Base-by-base conservation (phyloP, 2,888 invertebrate genomes). In the Tricholauxania praeusta region DNA sequence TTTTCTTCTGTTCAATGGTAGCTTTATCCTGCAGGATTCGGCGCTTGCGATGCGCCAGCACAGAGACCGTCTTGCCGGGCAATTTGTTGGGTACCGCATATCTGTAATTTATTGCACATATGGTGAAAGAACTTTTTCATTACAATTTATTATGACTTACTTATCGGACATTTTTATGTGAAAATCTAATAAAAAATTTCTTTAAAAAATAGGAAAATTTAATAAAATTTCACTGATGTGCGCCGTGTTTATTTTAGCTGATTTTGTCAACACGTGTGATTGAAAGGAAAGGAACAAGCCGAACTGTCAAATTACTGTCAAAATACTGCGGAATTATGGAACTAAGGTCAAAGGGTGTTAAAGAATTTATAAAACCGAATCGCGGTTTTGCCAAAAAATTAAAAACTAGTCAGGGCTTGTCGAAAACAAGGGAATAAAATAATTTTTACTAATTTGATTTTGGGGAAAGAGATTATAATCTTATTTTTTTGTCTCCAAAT, bases 41-140 rank as follows among this genome's bases (percentile, higher is more conserved):
- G 12, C 85, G 81, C 73, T 85, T 87, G 52, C 88, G 87, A 72
- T 87, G 88, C n/a, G 84, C 82, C 15, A 88, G 82, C 52, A 88
- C 84, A 7, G 87, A 85, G 0, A 88, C 84, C 66, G 87, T 86
- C 80, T 87, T 87, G 15, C 86, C 87, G 22, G 88, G 88, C 59
- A 88, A 75, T 79, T 88, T 88, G 74, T 88, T 88, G 17, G 87
- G 82, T 6, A 88, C 85, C 0, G 87, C 87, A 78, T 86, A 88
- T 80, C 87, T 87, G 22, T 19, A 8, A 7, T n/a, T 7, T 28
- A 59, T 19, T n/a, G 22, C 0, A 17, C 39, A 69, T 64, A 19
- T 2, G 14, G 14, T 17, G 15, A 14, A 53, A 53, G 12, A 10
- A 53, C 17, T 17, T 53, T 8, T 12, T 53, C 8, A 1, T 53